Conservation (phyloP, 2,888 invertebrate species). For the Masnerella sp. region DNA sequence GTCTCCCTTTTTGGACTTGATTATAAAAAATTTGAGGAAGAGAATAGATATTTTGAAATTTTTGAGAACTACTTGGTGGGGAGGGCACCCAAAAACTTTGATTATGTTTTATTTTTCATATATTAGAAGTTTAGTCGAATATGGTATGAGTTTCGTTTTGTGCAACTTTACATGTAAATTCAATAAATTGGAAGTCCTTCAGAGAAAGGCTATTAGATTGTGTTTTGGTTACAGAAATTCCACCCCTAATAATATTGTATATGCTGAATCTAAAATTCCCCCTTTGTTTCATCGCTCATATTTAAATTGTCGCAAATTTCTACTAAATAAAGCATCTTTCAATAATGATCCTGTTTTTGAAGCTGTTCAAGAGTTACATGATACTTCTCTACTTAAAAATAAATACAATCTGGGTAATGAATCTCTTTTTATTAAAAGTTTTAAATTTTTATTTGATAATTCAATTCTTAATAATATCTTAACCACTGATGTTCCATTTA, state of each 20-base stretch:
- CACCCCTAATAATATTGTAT: conserved; percentile 32
- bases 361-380: neutral
- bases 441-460: neutral
- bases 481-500: neutral
- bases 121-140: conserved; percentile 10
- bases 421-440: neutral
- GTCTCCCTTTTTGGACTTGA: neutral
- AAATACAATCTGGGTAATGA: neutral
- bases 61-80: conserved; percentile 34
- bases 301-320: neutral
- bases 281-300: neutral
- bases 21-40: neutral
- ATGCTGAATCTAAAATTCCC: conserved; percentile 26
- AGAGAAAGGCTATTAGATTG: conserved; percentile 3
- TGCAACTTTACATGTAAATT: neutral
- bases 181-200: conserved; percentile 17
- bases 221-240: conserved; percentile 12
- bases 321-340: neutral
- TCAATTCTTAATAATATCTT: neutral
- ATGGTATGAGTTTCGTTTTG: neutral
- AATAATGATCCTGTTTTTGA: neutral
- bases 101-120: conserved; percentile 14
- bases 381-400: neutral
- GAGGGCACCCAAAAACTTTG: conserved; percentile 31
- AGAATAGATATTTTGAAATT: conserved; percentile 37